Conservation (phyloP, 2,797 vertebrate species). For the Centroberyx gerrardi region DNA sequence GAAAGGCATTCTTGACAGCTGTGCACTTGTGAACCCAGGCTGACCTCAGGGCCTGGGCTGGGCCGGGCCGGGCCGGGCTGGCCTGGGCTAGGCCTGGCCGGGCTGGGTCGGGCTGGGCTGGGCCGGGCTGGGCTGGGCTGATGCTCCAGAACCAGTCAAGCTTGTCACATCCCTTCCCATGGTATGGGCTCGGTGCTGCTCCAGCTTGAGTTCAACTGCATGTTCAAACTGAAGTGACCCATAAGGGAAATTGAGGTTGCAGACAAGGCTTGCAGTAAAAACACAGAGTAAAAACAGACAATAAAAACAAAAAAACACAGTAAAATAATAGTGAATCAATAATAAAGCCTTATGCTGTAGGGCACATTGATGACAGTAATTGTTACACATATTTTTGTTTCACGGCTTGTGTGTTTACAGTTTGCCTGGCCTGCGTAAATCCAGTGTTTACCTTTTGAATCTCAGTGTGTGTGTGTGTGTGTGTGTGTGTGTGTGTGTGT, state of each 20-base stretch:
- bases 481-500: background rate
- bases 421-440: background rate
- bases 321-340: background rate
- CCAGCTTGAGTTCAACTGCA: no score
- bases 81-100: no score
- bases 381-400: background rate
- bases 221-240: conserved; percentile 13
- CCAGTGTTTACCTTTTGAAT: conserved; percentile 62
- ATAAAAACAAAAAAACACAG: background rate
- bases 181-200: conserved; percentile 1
- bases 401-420: background rate
- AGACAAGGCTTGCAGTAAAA: background rate
- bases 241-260: background rate
- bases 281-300: background rate
- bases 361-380: no score
- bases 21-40: conserved; percentile 81
- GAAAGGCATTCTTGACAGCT: conserved; percentile 84
- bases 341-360: background rate
- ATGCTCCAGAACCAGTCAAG: conserved; percentile 36
- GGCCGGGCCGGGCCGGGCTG: background rate
- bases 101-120: background rate
- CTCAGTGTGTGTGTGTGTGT: conserved; percentile 23
- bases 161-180: conserved; percentile 9
- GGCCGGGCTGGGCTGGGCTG: background rate
- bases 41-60: conserved; percentile 69